Conservation (phyloP, 2,888 invertebrate species). For the Tineola bisselliella region DNA sequence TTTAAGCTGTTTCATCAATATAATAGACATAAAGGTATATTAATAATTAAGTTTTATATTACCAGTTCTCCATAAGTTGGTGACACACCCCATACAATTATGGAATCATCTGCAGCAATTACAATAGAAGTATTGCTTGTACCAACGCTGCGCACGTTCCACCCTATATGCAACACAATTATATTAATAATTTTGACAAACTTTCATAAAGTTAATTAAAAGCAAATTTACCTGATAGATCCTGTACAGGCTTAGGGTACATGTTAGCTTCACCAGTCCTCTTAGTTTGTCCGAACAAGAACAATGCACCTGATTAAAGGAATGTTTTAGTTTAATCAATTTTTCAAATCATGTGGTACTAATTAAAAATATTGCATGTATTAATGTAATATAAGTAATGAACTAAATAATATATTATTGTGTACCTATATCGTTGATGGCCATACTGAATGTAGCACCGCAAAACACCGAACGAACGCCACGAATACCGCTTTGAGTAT, state of each 20-base stretch:
- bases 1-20: no score
- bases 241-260: conserved; percentile 95
- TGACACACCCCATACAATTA: conserved; percentile 93
- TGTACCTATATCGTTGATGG: conserved; percentile 82
- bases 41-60: conserved; percentile 27
- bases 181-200: not conserved
- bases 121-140: conserved; percentile 86
- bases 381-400: no score
- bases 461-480: conserved; percentile 85
- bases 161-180: conserved; percentile 64
- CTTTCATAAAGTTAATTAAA: not conserved
- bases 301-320: conserved; percentile 67
- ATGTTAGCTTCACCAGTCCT: conserved; percentile 95
- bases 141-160: conserved; percentile 87
- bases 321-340: not conserved
- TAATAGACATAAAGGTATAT: no score
- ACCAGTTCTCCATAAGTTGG: conserved; percentile 94
- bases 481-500: conserved; percentile 74
- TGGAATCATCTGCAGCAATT: conserved; percentile 88
- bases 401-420: no score
- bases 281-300: conserved; percentile 91
- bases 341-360: conserved; percentile 19
- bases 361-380: no score
- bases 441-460: conserved; percentile 88
- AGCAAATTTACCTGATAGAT: conserved; percentile 72